Percentiles rank a stretch among this genome's conserved stretches.
These are phyloP conservation scores for Drosophila watanabei DNA, from an alignment of 1,140 invertebrate genomes.

Conservation along the genomic window DNA sequence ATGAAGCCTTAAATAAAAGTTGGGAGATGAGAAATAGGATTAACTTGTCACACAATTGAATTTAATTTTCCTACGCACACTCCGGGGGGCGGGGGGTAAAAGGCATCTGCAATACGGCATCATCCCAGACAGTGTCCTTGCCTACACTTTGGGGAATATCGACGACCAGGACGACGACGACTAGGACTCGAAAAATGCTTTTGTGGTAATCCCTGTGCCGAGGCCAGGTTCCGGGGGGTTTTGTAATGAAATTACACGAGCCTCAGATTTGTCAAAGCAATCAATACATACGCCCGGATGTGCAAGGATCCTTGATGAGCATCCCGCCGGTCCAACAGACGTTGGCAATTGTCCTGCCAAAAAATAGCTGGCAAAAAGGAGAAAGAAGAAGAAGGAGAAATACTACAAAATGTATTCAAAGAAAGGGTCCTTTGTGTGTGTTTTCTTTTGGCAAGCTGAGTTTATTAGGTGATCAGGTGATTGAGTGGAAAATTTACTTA, in stretches of 20 bases:
- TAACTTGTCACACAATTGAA: slow-evolving; percentile 85
- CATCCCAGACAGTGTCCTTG: slow-evolving; percentile 29
- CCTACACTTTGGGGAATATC: slow-evolving; percentile 68
- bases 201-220: slow-evolving; percentile 61
- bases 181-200: slow-evolving; percentile 49
- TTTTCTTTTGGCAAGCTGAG: not conserved
- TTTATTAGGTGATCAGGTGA: slow-evolving; percentile 13
- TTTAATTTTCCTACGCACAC: slow-evolving; percentile 78
- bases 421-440: not conserved
- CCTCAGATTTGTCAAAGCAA: slow-evolving; percentile 80
- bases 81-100: slow-evolving; percentile 13
- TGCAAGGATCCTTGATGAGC: slow-evolving; percentile 40
- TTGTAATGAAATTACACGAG: slow-evolving; percentile 75
- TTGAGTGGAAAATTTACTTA: not conserved
- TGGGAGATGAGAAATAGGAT: slow-evolving; percentile 84
- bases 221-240: slow-evolving; percentile 32
- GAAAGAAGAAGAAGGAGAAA: not conserved
- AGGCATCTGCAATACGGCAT: slow-evolving; percentile 51
- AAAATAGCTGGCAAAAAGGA: slow-evolving; percentile 13
- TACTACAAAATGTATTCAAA: slow-evolving; percentile 13
- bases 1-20: slow-evolving; percentile 84
- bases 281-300: slow-evolving; percentile 59
- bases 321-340: slow-evolving; percentile 1
- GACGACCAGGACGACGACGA: slow-evolving; percentile 1
- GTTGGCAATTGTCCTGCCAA: slow-evolving; percentile 17